These are phyloP conservation scores for Thomomys bottae DNA, from an alignment of 2,113 vertebrate species.

Conservation along the genomic window DNA sequence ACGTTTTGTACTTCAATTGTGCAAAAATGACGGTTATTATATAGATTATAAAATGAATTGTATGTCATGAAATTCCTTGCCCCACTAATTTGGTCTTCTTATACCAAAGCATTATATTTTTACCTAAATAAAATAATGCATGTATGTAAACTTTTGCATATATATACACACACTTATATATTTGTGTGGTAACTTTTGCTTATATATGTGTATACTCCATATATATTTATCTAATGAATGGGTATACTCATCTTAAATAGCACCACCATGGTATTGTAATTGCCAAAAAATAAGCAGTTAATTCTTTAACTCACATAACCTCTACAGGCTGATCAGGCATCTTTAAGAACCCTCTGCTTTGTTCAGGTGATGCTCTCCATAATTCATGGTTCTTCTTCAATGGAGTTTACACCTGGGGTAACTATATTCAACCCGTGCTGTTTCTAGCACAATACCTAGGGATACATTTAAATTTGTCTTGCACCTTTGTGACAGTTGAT, in stretches of 20 bases:
- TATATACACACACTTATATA: too few relatives aligned
- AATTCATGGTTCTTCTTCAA: neutral
- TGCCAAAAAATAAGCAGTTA: neutral
- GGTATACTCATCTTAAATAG: neutral
- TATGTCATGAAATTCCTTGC: neutral
- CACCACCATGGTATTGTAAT: neutral
- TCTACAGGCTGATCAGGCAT: neutral
- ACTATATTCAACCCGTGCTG: neutral
- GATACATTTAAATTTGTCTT: neutral
- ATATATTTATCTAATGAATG: neutral
- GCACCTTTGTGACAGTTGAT: neutral
- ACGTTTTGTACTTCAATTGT: neutral
- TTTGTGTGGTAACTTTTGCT: neutral
- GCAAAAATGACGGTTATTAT: neutral
- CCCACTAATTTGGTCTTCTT: neutral
- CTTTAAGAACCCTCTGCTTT: neutral
- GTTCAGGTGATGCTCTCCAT: neutral
- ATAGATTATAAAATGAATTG: neutral
- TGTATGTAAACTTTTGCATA: neutral
- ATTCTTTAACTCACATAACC: neutral
- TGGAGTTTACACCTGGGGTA: neutral
- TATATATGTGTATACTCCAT: neutral
- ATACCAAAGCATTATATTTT: neutral
- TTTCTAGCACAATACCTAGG: slow-evolving; percentile 7
- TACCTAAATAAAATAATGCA: neutral